These are phyloP conservation scores for Stratiolaelaps scimitus DNA, from an alignment of 1,140 invertebrate genomes.

Conservation along the genomic window DNA sequence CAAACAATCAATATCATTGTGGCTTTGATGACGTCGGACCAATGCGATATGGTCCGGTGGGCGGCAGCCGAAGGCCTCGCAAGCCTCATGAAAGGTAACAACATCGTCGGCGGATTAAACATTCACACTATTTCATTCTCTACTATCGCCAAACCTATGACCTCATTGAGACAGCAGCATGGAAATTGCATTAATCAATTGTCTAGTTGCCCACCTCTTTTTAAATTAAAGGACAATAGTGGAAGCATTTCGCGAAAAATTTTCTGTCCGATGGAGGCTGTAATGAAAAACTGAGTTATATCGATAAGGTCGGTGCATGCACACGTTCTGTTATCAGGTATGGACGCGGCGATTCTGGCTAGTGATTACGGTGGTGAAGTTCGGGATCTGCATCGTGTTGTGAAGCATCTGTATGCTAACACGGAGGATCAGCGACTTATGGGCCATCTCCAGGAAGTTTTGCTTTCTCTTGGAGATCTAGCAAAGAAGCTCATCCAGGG, in stretches of 20 bases:
- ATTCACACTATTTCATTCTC: too few relatives aligned
- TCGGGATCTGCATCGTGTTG: constrained; percentile 9
- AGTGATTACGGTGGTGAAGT: constrained; percentile 2
- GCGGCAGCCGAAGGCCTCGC: constrained; percentile 15
- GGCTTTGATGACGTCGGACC: constrained; percentile 1
- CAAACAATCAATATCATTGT: background rate
- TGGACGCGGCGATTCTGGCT: background rate
- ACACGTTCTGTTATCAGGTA: background rate
- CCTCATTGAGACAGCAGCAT: too few relatives aligned
- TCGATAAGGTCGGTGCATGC: background rate
- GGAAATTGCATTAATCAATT: too few relatives aligned
- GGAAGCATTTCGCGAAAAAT: too few relatives aligned
- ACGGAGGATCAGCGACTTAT: background rate
- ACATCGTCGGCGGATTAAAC: background rate
- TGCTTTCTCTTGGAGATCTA: constrained; percentile 5
- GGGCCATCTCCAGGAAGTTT: constrained; percentile 2
- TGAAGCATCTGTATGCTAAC: background rate
- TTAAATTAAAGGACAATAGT: too few relatives aligned
- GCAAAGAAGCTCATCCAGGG: background rate
- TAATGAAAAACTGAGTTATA: background rate
- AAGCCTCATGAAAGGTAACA: background rate
- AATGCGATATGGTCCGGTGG: background rate
- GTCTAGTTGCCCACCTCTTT: too few relatives aligned
- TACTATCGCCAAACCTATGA: too few relatives aligned
- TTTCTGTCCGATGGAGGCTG: too few relatives aligned